phyloP scores from a whole-genome alignment of 2,113 vertebrate species.

The Xiphophorus couchianus region DNA sequence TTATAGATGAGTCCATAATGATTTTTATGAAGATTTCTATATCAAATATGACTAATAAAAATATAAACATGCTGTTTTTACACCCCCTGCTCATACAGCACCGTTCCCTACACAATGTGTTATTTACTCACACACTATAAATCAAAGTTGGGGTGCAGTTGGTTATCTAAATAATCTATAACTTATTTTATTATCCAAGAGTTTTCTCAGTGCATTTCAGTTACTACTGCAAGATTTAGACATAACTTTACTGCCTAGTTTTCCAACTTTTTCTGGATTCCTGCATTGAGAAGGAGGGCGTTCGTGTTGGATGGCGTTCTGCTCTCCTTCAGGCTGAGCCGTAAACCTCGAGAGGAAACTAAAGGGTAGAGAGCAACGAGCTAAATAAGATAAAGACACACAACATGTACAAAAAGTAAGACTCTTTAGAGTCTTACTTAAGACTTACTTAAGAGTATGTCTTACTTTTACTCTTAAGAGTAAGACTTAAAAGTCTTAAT shows the following conservation, averaged over 20 bases:
- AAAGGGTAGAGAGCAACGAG: not conserved
- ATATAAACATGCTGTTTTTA: not conserved
- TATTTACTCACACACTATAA: not conserved
- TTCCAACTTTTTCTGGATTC: not conserved
- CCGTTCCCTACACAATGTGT: not conserved
- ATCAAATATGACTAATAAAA: not conserved
- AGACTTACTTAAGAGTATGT: too few species aligned
- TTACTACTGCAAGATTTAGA: not conserved
- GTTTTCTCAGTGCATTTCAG: not conserved
- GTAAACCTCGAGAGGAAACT: not conserved
- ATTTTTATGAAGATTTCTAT: not conserved
- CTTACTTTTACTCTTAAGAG: too few species aligned
- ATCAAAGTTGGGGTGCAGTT: not conserved
- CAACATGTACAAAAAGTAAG: not conserved
- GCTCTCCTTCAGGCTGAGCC: not conserved
- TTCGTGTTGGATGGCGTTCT: not conserved
- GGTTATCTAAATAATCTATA: not conserved
- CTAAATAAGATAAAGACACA: not conserved
- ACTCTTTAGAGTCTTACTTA: too few species aligned
- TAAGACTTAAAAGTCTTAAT: too few species aligned
- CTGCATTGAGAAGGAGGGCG: not conserved
- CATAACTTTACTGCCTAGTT: not conserved
- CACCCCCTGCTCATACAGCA: not conserved
- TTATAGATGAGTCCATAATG: not conserved
- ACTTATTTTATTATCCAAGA: not conserved